Conservation (phyloP, 2,113 vertebrate genomes). For the Probosciger aterrimus region DNA sequence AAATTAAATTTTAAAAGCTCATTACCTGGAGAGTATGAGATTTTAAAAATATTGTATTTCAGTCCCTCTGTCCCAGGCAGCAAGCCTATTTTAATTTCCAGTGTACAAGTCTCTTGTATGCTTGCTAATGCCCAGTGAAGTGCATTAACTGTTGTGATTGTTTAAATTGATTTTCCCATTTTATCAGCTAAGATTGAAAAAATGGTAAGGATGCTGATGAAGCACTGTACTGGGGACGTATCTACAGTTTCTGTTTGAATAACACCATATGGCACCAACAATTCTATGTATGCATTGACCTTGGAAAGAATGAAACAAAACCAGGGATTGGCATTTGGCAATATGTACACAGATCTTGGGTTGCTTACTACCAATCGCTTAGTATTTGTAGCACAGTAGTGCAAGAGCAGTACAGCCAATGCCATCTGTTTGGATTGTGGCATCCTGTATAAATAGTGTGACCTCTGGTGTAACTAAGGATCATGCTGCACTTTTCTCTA, state of each 20-base stretch:
- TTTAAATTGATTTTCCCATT: constrained; percentile 41
- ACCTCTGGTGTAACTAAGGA: background rate
- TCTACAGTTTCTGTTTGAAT: background rate
- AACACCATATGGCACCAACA: background rate
- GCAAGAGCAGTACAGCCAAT: background rate
- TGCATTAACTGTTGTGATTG: constrained; percentile 10
- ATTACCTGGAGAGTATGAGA: background rate
- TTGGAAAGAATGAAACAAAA: background rate
- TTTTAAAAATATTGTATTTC: background rate
- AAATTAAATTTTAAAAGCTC: constrained; percentile 25
- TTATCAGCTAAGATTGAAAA: constrained; percentile 16
- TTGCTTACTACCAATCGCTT: background rate
- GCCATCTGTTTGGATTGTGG: background rate
- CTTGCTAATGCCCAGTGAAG: background rate
- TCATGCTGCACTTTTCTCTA: background rate
- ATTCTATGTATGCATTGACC: background rate
- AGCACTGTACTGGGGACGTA: background rate
- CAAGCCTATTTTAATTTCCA: constrained; percentile 15
- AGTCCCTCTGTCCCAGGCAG: background rate
- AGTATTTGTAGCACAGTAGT: background rate
- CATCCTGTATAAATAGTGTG: background rate
- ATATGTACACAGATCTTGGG: background rate
- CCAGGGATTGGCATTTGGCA: background rate
- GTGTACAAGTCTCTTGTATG: background rate
- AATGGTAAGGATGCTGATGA: constrained; percentile 24